Evolutionary conservation across 2,888 invertebrate genomes (phyloP).

Genomic region (Ormyrus thymus): DNA sequence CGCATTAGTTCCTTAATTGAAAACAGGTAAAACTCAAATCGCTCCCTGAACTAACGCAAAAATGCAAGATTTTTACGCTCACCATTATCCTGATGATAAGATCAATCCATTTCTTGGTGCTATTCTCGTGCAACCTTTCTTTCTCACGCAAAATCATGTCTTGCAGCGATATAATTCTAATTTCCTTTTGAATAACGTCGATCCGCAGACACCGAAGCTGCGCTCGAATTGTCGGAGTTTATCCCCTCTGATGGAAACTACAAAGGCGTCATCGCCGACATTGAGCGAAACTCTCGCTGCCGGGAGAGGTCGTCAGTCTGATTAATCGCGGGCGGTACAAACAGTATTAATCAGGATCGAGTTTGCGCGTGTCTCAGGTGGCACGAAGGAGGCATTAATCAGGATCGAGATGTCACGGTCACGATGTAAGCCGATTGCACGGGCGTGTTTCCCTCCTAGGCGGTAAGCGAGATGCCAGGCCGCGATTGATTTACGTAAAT

Average conservation of each 20-base stretch:
- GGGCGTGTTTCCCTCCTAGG: neutral
- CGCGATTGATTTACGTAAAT: conserved; percentile 44
- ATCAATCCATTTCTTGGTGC: too few relatives aligned
- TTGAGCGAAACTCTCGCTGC: too few relatives aligned
- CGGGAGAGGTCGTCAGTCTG: conserved; percentile 1
- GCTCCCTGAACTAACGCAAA: too few relatives aligned
- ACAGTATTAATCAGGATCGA: conserved; percentile 81
- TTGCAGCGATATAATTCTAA: too few relatives aligned
- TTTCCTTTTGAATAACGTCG: too few relatives aligned
- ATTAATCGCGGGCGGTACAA: conserved; percentile 79
- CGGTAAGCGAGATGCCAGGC: conserved; percentile 9
- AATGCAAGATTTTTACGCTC: too few relatives aligned
- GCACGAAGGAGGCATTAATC: conserved; percentile 18
- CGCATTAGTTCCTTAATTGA: too few relatives aligned
- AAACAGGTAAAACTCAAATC: too few relatives aligned
- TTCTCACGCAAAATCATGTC: too few relatives aligned
- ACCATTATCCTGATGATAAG: too few relatives aligned
- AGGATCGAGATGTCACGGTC: conserved; percentile 32
- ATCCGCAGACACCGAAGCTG: neutral
- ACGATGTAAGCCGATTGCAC: conserved; percentile 31
- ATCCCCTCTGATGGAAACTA: neutral
- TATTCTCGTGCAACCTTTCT: too few relatives aligned
- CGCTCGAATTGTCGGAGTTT: neutral
- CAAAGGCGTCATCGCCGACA: neutral
- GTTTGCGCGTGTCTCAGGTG: neutral